Evolutionary conservation across 2,113 vertebrate species (phyloP).

Genomic region (Toxotes chatareus): DNA sequence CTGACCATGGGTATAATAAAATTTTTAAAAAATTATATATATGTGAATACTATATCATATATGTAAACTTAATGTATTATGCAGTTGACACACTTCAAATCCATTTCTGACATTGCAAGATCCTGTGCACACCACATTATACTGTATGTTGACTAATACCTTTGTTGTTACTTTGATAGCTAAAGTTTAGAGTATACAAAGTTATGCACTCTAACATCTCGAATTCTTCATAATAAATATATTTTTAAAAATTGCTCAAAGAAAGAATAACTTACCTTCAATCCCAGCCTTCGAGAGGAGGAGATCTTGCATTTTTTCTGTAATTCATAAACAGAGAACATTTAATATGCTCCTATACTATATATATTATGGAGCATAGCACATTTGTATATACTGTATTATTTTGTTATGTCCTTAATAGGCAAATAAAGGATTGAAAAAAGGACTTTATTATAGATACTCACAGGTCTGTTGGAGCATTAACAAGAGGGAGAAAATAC

Average conservation of each 20-base stretch:
- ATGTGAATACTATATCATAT: not conserved
- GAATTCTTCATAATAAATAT: not conserved
- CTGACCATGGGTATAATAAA: too few species aligned
- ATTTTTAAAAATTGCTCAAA: not conserved
- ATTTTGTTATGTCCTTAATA: not conserved
- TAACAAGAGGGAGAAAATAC: constrained; percentile 33
- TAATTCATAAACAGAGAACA: constrained; percentile 1
- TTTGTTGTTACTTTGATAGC: not conserved
- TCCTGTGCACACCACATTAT: not conserved
- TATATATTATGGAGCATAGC: not conserved
- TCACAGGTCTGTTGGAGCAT: constrained; percentile 59
- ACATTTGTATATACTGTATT: not conserved
- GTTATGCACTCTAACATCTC: not conserved
- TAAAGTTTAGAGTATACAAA: not conserved
- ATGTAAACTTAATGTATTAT: not conserved
- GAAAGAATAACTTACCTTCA: constrained; percentile 57
- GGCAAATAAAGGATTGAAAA: not conserved
- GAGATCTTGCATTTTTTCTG: constrained; percentile 75
- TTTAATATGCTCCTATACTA: not conserved
- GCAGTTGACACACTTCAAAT: not conserved
- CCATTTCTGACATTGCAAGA: not conserved
- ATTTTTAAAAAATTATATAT: not conserved
- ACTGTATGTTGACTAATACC: not conserved
- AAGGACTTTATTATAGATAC: constrained; percentile 28
- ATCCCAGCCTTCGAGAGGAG: constrained; percentile 67